Percentiles rank a stretch among this genome's conserved stretches.
Evolutionary conservation across 2,888 invertebrate species (phyloP).

Genomic region (Panzeria rudis): DNA sequence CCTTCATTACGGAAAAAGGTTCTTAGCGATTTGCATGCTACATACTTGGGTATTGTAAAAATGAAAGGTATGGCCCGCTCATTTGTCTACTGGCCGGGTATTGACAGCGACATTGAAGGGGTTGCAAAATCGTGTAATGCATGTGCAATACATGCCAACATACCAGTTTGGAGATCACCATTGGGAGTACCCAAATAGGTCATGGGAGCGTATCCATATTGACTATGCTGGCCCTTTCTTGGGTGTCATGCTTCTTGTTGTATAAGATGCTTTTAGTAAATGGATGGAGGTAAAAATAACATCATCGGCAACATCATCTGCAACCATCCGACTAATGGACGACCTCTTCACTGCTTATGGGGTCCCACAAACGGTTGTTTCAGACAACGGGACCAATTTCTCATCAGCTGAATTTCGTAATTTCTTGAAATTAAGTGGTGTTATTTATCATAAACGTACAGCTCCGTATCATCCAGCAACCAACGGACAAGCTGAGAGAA

Average conservation of each 20-base stretch:
- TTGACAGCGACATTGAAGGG: not conserved
- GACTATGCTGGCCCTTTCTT: not conserved
- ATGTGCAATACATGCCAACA: conserved; percentile 18
- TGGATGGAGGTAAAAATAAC: no score
- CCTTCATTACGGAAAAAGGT: no score
- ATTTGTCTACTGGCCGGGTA: no score
- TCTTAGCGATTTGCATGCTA: no score
- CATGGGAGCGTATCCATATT: conserved; percentile 27
- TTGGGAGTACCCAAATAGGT: conserved; percentile 43
- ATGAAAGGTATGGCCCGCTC: no score
- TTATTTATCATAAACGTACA: not conserved
- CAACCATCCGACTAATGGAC: not conserved
- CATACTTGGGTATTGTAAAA: no score
- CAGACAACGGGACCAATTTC: not conserved
- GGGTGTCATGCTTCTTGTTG: no score
- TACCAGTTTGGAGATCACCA: conserved; percentile 32
- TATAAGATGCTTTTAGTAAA: no score
- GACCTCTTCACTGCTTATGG: not conserved
- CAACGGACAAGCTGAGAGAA: conserved; percentile 5
- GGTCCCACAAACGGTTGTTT: not conserved
- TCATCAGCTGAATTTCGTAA: no score
- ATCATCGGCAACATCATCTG: not conserved
- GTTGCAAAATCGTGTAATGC: conserved; percentile 9
- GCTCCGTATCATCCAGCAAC: conserved; percentile 12
- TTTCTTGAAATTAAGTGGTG: not conserved